A percentile compares a stretch with the other conserved stretches of the same genome.
Evolutionary conservation across 2,113 vertebrate species (phyloP).

Genomic region (Archilochus colubris): DNA sequence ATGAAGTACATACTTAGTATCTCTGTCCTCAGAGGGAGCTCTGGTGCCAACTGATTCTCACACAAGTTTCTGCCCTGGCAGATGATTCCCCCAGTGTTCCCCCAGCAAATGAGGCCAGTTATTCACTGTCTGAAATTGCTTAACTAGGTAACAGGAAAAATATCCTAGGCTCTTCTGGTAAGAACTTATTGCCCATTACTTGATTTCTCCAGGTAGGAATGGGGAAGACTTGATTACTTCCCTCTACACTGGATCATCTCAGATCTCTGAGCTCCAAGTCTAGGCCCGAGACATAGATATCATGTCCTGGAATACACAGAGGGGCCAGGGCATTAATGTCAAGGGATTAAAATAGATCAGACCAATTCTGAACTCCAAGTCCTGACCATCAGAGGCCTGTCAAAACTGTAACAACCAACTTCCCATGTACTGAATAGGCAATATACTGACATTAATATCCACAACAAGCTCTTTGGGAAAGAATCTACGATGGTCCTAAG

Average conservation of each 20-base stretch:
- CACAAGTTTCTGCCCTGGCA: accelerated
- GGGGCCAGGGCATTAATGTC: neutral
- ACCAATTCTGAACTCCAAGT: neutral
- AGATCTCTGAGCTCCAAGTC: neutral
- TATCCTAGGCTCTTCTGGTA: neutral
- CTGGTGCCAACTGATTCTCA: neutral
- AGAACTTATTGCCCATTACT: neutral
- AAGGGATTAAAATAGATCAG: neutral
- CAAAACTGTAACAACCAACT: neutral
- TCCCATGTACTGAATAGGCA: neutral
- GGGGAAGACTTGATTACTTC: neutral
- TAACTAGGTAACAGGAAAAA: neutral
- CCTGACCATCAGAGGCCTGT: neutral
- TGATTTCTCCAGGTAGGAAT: neutral
- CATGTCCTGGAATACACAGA: accelerated
- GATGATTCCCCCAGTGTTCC: neutral
- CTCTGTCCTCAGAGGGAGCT: neutral
- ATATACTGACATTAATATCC: neutral
- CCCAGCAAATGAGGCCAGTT: neutral
- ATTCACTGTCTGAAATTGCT: neutral
- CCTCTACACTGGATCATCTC: neutral
- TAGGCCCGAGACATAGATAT: accelerated
- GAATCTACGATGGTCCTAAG: neutral
- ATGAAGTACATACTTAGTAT: neutral
- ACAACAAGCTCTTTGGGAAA: neutral